These are phyloP conservation scores for Polietes domitor DNA, from an alignment of 2,888 invertebrate genomes.

Conservation along the genomic window DNA sequence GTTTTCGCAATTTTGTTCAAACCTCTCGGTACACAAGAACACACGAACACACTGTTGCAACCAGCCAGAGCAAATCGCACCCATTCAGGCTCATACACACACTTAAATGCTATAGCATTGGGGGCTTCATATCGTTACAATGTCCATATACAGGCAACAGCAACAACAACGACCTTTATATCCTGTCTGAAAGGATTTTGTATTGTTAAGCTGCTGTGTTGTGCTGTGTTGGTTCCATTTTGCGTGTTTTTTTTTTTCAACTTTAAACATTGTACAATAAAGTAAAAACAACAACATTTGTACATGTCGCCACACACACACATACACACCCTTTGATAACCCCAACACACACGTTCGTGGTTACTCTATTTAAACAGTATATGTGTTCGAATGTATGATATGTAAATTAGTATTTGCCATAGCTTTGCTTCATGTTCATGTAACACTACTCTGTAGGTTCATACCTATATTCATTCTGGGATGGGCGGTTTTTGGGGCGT, in stretches of 20 bases:
- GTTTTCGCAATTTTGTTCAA: slow-evolving; percentile 11
- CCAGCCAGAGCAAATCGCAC: no score
- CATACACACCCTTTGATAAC: background rate
- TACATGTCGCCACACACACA: background rate
- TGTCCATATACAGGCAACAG: background rate
- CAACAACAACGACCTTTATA: slow-evolving; percentile 34
- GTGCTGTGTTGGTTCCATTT: slow-evolving; percentile 36
- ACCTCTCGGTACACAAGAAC: no score
- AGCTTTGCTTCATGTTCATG: background rate
- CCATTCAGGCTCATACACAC: background rate
- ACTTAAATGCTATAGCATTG: background rate
- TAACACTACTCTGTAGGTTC: no score
- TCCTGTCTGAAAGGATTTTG: slow-evolving; percentile 50
- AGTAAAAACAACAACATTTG: slow-evolving; percentile 18
- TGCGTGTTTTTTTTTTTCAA: background rate
- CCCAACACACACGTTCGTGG: background rate
- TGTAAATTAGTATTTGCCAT: background rate
- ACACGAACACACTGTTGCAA: no score
- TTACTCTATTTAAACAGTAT: background rate
- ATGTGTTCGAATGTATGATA: background rate
- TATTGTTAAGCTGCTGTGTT: slow-evolving; percentile 54
- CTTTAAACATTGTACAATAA: background rate
- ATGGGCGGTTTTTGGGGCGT: background rate
- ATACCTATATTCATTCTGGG: no score
- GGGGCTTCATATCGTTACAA: background rate